These are phyloP conservation scores for Egretta garzetta DNA, from an alignment of 2,113 vertebrate genomes.

Conservation along the genomic window DNA sequence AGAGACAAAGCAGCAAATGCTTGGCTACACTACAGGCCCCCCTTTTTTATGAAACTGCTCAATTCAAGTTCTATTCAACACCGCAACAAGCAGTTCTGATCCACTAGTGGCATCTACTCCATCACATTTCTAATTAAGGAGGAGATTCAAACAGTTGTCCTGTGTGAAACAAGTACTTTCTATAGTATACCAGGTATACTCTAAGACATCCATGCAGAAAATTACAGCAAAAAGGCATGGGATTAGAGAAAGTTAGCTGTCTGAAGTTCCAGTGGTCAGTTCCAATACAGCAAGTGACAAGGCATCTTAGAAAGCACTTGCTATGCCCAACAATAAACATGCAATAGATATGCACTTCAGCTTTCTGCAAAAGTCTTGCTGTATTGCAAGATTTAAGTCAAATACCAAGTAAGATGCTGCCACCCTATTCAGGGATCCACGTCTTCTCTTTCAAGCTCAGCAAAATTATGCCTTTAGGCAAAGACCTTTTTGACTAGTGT, in stretches of 20 bases:
- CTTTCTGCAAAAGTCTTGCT: neutral
- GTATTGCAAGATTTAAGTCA: neutral
- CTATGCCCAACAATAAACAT: neutral
- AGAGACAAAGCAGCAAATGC: neutral
- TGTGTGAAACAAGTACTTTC: neutral
- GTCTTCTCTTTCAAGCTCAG: neutral
- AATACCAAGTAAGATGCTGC: neutral
- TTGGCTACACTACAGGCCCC: neutral
- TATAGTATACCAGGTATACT: neutral
- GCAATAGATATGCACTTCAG: neutral
- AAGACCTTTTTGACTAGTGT: neutral
- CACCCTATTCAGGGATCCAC: accelerated
- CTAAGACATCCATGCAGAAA: neutral
- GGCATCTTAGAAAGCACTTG: neutral
- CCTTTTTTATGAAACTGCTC: neutral
- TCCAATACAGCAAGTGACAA: neutral
- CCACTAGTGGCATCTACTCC: neutral
- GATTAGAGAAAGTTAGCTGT: neutral
- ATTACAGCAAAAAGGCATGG: neutral
- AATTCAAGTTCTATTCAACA: neutral
- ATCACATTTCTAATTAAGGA: neutral
- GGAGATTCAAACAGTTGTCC: neutral
- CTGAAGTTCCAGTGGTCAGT: neutral
- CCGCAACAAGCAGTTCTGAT: neutral
- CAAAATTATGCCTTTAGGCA: neutral